Conservation (phyloP, 2,797 vertebrate genomes). For the Falco novaeseelandiae region DNA sequence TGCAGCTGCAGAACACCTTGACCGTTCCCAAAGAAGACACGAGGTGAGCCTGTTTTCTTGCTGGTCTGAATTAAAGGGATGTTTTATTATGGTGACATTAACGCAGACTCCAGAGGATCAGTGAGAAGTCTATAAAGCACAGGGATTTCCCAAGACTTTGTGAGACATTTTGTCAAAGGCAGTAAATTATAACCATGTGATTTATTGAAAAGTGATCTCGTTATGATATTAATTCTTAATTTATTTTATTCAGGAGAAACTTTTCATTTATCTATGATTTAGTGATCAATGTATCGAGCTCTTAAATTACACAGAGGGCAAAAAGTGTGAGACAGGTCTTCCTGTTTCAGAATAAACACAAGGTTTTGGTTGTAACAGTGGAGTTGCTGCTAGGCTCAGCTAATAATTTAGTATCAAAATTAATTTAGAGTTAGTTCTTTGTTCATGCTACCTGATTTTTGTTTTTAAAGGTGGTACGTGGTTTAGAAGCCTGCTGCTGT, state of each 20-base stretch:
- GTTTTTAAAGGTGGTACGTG: not conserved
- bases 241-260: not conserved
- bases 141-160: not conserved
- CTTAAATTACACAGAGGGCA: not conserved
- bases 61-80: not conserved
- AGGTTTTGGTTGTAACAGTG: not conserved
- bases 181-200: not conserved
- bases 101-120: not conserved
- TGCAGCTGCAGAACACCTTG: not conserved
- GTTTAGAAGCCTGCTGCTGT: not conserved
- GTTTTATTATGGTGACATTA: not conserved
- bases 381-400: not conserved
- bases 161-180: not conserved
- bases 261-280: not conserved
- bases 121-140: not conserved
- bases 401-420: not conserved
- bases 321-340: not conserved
- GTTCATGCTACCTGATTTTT: not conserved
- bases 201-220: not conserved
- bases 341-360: not conserved
- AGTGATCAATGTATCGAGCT: not conserved
- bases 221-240: not conserved
- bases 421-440: not conserved
- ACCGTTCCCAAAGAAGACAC: not conserved
- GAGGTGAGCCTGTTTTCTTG: not conserved